Evolutionary conservation across 1,140 invertebrate genomes (phyloP), one percentile per base, ranked within the genome.

Genomic region (Octopus sinensis): DNA sequence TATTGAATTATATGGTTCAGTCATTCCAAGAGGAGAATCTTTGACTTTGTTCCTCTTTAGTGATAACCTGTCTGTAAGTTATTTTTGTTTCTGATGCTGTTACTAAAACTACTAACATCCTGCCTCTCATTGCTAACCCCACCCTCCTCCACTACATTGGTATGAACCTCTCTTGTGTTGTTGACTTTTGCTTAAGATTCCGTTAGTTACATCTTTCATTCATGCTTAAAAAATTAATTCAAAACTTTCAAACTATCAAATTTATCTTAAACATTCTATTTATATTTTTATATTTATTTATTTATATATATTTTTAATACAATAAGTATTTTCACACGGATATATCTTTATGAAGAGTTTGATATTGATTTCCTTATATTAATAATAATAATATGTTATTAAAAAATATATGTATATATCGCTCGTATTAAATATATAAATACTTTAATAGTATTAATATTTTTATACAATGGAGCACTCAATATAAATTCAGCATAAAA

Each of bases 11-110:
- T 95, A 95, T 78, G 96, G 97, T 87, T 94, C 93, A 56, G 91
- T 98, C 54, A 95, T 95, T 84, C 95, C 96, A 9, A 94, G 96
- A 85, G 96, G 96, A 52, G 95, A 97, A 88, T 94, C 94, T 84
- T 92, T 99, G 17, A 94, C 96, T 62, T 90, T 99, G 54, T 98
- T 97, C 90, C 92, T 99, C 1, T 98, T 98, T 89, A 96, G 95
- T 53, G 97, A 99, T 91, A 95, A 95, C 83, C 93, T 98, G 86
- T 96, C 98, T 92, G 95, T 98, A 87, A 83, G 86, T 10, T 7
- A 23, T 4, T 53, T 12, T 79, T 79, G 17, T 53, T 12, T 17
- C 17, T 23, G 23, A 23, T 23, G 23, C 23, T 9, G 1, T 62
- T 62, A 62, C 17, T 62, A 12, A 12, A 62, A 43, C 30, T 43